Base-by-base conservation (phyloP, 2,888 invertebrate species). In the Seladonia tumulorum region DNA sequence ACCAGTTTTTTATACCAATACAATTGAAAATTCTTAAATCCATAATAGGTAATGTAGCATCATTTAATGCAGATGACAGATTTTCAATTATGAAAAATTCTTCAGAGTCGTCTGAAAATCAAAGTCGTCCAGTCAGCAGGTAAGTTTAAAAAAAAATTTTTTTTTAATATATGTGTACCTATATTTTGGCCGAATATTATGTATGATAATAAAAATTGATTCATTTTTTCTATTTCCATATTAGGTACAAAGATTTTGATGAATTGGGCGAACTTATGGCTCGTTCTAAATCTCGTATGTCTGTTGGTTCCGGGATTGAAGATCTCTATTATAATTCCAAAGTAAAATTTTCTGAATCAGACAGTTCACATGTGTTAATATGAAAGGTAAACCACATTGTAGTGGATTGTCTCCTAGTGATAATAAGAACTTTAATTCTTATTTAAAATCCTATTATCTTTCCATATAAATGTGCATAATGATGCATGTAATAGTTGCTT, bases 211-310 rank as follows among this genome's bases (percentile, higher is more conserved):
- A 42, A n/a, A 75, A 39, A 77, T 57, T 8, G 35, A 76, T 66
- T 60, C 22, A 63, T 35, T 42, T 22, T 76, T 39, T 63, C 68
- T 60, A 29, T 73, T 42, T 12, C 14, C 4, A 57, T 80, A 71
- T 73, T 83, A 96, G 96, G 89, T 96, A 96, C 92, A 95, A 96
- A 92, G 96, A 96, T 93, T 93, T 96, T 45, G 96, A 96, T 88
- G 96, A 96, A 72, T 94, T 96, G 76, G 96, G 93, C 70, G 95
- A 95, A 85, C 83, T 94, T 66, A 92, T 94, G 92, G 91, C 93
- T 71, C 93, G 94, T 47, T 94, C 95, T 42, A 95, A 94, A 87
- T 95, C 95, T 53, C 93, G 94, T 5, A 92, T 95, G 92, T 94
- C 95, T 16, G 86, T 94, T 85, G 93, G 93, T 76, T 94, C 94